These are phyloP conservation scores for Cyanoderma ruficeps DNA, from an alignment of 2,113 vertebrate genomes.

Conservation along the genomic window DNA sequence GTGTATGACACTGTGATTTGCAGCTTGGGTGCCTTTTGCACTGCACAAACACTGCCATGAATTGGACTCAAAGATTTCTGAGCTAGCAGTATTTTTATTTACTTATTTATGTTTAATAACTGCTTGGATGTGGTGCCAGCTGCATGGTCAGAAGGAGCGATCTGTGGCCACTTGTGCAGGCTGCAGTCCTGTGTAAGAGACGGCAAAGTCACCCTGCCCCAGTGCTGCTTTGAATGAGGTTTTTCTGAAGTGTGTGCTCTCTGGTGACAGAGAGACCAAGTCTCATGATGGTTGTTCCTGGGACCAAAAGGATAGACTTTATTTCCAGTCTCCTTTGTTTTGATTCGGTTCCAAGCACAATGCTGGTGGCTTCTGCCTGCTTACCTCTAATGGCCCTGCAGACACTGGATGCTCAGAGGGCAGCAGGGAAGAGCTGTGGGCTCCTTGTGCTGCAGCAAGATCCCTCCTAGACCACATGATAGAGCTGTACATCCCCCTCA, in stretches of 20 bases:
- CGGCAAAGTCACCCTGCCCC: background rate
- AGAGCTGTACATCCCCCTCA: background rate
- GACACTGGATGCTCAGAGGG: background rate
- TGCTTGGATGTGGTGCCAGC: background rate
- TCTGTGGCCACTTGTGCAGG: background rate
- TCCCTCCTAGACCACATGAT: accelerated
- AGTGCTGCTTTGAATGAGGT: background rate
- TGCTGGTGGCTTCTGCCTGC: background rate
- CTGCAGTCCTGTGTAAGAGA: background rate
- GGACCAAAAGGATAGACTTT: background rate
- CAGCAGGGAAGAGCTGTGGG: background rate
- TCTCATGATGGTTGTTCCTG: background rate
- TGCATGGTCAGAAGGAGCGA: background rate
- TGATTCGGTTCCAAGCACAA: background rate
- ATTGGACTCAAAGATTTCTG: background rate
- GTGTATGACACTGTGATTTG: accelerated
- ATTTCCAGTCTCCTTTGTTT: background rate
- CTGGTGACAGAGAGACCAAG: background rate
- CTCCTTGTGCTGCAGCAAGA: background rate
- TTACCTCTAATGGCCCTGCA: background rate
- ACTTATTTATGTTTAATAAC: background rate
- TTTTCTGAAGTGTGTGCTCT: background rate
- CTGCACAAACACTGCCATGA: accelerated
- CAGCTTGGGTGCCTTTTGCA: background rate
- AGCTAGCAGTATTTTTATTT: background rate